Conservation (phyloP, 2,888 invertebrate species). For the Metellina segmentata region DNA sequence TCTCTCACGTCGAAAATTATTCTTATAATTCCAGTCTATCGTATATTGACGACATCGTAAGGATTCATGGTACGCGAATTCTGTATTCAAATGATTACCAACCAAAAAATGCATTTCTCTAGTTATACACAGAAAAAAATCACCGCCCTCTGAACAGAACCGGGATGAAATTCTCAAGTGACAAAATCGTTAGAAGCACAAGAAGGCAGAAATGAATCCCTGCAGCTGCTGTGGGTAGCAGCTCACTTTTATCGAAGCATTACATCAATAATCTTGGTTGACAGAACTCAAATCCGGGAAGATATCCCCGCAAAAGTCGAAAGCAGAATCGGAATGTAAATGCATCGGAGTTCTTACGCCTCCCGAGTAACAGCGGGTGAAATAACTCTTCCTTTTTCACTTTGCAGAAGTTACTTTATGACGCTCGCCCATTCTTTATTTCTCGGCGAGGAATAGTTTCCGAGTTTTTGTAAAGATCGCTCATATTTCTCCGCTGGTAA, state of each 20-base stretch:
- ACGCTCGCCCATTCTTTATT: conserved; percentile 1
- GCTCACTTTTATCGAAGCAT: not conserved
- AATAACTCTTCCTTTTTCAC: not conserved
- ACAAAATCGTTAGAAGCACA: not conserved
- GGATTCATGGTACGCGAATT: too few species aligned
- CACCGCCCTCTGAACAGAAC: not conserved
- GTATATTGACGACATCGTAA: too few species aligned
- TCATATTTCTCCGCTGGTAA: not conserved
- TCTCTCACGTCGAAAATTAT: too few species aligned
- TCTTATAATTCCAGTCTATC: too few species aligned
- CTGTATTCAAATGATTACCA: too few species aligned
- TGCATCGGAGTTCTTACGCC: conserved; percentile 8
- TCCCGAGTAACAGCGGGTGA: not conserved
- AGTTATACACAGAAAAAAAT: too few species aligned
- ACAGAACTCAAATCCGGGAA: not conserved
- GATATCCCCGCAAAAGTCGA: not conserved
- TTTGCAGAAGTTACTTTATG: not conserved
- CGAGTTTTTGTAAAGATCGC: not conserved
- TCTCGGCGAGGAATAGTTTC: conserved; percentile 8
- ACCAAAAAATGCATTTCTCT: too few species aligned
- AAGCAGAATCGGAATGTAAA: conserved; percentile 5
- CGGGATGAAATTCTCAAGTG: not conserved
- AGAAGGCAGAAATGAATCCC: not conserved
- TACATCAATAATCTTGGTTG: conserved; percentile 29
- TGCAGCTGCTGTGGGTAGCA: not conserved